Evolutionary conservation across 2,888 invertebrate genomes (phyloP), one percentile per base, ranked within the genome.

Genomic region (Zygaena filipendulae): DNA sequence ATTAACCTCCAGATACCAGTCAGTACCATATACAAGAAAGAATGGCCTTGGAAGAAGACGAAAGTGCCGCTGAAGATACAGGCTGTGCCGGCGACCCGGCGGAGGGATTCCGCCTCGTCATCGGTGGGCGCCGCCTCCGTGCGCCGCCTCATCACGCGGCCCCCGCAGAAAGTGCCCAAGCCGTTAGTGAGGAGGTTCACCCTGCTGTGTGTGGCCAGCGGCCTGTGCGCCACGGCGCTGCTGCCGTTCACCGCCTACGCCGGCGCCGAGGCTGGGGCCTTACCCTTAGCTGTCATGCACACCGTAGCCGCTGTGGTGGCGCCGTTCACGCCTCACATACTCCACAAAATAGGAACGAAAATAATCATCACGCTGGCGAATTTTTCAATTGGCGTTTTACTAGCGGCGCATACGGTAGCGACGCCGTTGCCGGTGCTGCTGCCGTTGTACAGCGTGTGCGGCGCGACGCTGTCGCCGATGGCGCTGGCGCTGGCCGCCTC

Each of bases 51-150:
- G 79, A 66, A 49, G 43, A 72, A 75, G 36, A 56, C 59, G 29
- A 70, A 67, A 40, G 45, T 52, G 9, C 57, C 62, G 1, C 43
- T 46, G 7, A 50, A 60, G 28, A 44, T 51, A 10, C 39, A 53
- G 2, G 43, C 56, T 5, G 42, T 45, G 4, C 41, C 45, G 7
- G 49, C 53, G 2, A 54, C 59, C 4, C 72, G 85, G 3, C 77
- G 88, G 2, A 75, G 87, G 9, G 89, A 89, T 47, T 89, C 89
- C 1, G 82, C 86, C 29, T 84, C 86, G 13, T 88, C 88, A 25
- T 88, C 88, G 1, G 86, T 89, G 14, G 90, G 90, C 2, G 88
- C 89, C 0, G 88, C 88, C 1, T 91, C 91, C 1, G 90, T 91
- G 6, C 82, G 90, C 3, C 82, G 90, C 1, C 74, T 92, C 8